phyloP scores from a whole-genome alignment of 35 echinoderm and acorn worm genomes.

The Lytechinus variegatus region DNA sequence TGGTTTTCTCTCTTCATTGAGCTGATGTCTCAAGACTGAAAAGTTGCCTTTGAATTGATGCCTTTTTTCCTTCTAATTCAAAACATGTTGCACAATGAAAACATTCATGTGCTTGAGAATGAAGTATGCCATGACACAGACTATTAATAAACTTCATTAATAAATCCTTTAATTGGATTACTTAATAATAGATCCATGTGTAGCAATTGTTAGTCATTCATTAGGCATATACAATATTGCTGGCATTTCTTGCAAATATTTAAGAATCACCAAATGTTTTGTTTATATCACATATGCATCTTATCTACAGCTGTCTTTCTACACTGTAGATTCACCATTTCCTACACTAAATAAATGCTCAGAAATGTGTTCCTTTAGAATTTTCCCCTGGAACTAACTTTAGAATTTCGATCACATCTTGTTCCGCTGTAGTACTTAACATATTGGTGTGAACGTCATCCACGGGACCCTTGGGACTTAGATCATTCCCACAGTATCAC shows the following conservation, averaged over 20 bases:
- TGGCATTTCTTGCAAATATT: background rate
- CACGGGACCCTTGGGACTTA: background rate
- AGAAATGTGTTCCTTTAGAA: background rate
- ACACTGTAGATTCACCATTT: background rate
- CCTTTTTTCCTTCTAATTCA: background rate
- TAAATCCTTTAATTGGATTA: background rate
- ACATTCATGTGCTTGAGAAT: background rate
- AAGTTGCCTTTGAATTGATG: background rate
- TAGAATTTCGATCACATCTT: conserved; percentile 4
- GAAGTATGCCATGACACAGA: background rate
- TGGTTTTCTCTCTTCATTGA: background rate
- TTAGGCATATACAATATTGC: background rate
- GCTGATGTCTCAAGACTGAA: background rate
- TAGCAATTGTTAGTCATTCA: background rate
- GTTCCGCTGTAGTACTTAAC: background rate
- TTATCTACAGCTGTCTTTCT: background rate
- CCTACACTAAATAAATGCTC: background rate
- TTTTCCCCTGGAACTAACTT: background rate
- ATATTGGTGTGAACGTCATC: background rate
- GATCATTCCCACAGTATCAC: background rate
- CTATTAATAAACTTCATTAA: background rate
- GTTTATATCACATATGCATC: background rate
- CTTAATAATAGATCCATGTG: background rate
- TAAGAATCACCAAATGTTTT: background rate
- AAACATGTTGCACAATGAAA: background rate